These are phyloP conservation scores for Andrena flavipes DNA, from an alignment of 2,888 invertebrate genomes.

Conservation along the genomic window DNA sequence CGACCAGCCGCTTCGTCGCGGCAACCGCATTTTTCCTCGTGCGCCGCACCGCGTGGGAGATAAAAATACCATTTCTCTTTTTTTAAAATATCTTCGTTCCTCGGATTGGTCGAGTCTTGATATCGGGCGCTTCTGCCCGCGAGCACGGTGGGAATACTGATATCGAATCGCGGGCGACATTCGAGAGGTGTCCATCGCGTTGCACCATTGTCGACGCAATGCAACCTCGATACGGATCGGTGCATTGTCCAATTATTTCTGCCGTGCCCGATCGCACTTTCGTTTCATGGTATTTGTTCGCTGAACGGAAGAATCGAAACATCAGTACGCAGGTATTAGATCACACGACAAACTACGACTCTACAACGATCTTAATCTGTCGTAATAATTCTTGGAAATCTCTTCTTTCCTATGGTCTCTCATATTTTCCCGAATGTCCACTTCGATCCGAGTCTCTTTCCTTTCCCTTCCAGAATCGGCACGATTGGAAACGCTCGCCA, in stretches of 20 bases:
- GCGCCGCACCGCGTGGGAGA: constrained; percentile 27
- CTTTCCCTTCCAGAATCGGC: neutral
- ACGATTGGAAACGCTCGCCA: neutral
- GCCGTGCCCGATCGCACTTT: constrained; percentile 37
- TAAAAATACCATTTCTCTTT: constrained; percentile 49
- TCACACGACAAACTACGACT: no score
- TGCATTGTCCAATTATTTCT: constrained; percentile 65
- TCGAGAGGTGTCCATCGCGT: constrained; percentile 50
- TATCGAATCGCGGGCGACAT: constrained; percentile 52
- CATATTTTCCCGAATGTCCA: no score
- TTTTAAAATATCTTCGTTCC: constrained; percentile 27
- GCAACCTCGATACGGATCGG: constrained; percentile 64
- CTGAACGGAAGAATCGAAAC: constrained; percentile 1
- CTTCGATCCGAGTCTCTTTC: neutral
- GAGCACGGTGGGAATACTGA: constrained; percentile 55
- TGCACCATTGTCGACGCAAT: constrained; percentile 49
- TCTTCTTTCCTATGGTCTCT: no score
- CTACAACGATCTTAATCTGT: no score
- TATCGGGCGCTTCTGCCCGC: constrained; percentile 25
- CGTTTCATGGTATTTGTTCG: constrained; percentile 10
- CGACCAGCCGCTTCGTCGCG: constrained; percentile 3
- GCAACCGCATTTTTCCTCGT: constrained; percentile 44
- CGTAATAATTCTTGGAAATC: no score
- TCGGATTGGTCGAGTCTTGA: constrained; percentile 2
- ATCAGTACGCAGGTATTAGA: neutral